Percentiles rank a stretch among this genome's conserved stretches.
phyloP scores from a whole-genome alignment of 2,888 invertebrate species.

The Lysandra coridon region DNA sequence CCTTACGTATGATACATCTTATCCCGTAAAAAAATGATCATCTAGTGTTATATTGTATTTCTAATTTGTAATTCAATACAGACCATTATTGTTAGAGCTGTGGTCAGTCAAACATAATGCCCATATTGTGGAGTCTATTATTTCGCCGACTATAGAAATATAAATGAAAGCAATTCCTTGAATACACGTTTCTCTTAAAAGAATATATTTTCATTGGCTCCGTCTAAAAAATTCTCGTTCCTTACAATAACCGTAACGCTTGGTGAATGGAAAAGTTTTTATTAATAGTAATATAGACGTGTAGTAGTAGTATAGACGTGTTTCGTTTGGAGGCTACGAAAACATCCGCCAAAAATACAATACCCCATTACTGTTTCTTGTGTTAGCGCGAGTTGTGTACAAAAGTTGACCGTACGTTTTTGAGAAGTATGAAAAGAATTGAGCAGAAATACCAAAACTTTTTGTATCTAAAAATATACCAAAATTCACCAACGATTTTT shows the following conservation, averaged over 20 bases:
- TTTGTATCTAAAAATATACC: background rate
- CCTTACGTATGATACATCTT: no score
- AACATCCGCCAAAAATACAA: conserved; percentile 19
- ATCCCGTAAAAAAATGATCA: no score
- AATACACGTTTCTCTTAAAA: background rate
- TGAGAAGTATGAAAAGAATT: background rate
- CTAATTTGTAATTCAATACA: no score
- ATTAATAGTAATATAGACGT: no score
- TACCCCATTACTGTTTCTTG: background rate
- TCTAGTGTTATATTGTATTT: no score
- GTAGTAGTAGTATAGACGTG: conserved; percentile 59
- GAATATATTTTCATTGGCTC: conserved; percentile 33
- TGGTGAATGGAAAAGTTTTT: conserved; percentile 77
- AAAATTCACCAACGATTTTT: background rate
- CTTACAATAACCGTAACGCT: conserved; percentile 68
- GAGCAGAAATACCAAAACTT: background rate
- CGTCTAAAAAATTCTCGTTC: conserved; percentile 59
- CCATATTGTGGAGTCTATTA: no score
- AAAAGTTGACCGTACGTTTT: background rate
- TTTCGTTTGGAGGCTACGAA: conserved; percentile 43
- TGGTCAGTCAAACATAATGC: no score
- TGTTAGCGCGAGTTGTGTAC: background rate
- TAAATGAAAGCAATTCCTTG: background rate
- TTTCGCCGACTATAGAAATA: no score
- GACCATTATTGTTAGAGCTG: no score